phyloP scores from a whole-genome alignment of 2,113 vertebrate genomes.

The Antidorcas marsupialis region DNA sequence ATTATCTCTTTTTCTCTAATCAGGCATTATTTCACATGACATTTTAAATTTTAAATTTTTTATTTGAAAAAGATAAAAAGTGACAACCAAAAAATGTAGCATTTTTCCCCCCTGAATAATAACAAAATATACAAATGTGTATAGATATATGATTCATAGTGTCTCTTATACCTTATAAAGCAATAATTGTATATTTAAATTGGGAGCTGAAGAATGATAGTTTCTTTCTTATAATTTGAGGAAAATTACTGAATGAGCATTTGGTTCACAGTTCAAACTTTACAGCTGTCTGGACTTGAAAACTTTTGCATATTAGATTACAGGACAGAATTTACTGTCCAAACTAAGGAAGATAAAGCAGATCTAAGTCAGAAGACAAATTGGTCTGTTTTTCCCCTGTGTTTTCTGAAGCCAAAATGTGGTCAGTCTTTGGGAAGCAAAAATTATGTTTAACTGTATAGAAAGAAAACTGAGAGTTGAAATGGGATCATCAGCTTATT shows the following conservation, averaged over 20 bases:
- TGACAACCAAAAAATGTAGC: not conserved
- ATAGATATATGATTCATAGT: not conserved
- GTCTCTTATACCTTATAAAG: not conserved
- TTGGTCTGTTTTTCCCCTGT: accelerated
- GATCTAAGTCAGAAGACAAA: not conserved
- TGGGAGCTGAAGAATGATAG: not conserved
- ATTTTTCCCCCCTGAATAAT: not conserved
- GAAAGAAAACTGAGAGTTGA: not conserved
- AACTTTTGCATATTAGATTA: not conserved
- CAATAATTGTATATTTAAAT: not conserved
- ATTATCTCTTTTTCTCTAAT: not conserved
- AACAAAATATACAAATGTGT: not conserved
- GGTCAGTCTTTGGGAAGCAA: not conserved
- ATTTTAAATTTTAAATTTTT: not conserved
- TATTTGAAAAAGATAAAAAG: not conserved
- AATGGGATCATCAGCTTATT: not conserved
- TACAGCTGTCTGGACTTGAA: not conserved
- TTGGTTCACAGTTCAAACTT: not conserved
- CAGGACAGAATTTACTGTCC: not conserved
- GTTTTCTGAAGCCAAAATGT: not conserved
- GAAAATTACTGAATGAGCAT: not conserved
- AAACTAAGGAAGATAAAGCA: not conserved
- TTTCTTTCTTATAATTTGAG: not conserved
- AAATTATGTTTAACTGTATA: not conserved
- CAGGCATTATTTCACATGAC: not conserved